These are phyloP conservation scores for Elgaria multicarinata DNA, from an alignment of 2,113 vertebrate species.

Conservation along the genomic window DNA sequence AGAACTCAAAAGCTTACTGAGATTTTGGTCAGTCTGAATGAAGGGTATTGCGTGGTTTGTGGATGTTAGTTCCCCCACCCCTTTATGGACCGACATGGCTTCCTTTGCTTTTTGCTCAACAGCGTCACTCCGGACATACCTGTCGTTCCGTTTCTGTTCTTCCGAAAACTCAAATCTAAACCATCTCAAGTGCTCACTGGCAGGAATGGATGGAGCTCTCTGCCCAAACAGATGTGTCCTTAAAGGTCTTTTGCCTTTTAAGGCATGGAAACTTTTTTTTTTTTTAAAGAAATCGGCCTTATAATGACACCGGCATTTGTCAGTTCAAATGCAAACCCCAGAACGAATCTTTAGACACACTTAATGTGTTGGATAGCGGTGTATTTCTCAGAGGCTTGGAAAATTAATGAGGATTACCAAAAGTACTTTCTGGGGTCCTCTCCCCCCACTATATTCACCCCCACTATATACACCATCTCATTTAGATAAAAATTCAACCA, in stretches of 20 bases:
- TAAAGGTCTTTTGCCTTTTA: neutral
- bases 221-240: neutral
- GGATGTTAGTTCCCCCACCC: neutral
- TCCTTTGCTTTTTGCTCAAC: neutral
- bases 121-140: neutral
- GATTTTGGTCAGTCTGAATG: too few relatives aligned
- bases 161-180: fast-evolving
- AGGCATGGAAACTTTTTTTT: neutral
- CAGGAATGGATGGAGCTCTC: neutral
- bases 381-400: slow-evolving; percentile 7
- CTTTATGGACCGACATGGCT: neutral
- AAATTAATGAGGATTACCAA: neutral
- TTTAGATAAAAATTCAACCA: slow-evolving; percentile 35
- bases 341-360: slow-evolving; percentile 1
- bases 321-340: neutral
- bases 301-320: neutral
- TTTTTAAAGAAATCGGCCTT: neutral
- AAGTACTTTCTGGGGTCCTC: neutral
- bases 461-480: neutral
- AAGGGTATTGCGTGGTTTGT: neutral
- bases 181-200: fast-evolving
- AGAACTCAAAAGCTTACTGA: neutral
- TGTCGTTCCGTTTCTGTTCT: fast-evolving
- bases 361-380: neutral
- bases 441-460: neutral